phyloP scores from a whole-genome alignment of 2,888 invertebrate genomes.

The Hirudinaria manillensis region DNA sequence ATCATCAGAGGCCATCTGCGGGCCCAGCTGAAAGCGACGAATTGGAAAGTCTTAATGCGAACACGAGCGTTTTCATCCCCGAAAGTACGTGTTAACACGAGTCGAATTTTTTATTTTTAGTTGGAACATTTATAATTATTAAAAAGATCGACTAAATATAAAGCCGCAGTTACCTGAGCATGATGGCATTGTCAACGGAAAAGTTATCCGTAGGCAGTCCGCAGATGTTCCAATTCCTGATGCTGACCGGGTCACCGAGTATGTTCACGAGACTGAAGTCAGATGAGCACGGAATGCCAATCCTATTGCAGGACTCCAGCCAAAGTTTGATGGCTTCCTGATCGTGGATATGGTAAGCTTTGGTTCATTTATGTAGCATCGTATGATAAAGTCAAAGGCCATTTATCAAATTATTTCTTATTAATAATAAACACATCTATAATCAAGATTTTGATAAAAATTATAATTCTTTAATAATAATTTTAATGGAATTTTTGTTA shows the following conservation, averaged over 20 bases:
- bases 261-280: conserved; percentile 66
- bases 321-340: conserved; percentile 63
- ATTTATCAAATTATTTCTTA: no score
- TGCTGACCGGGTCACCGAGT: conserved; percentile 55
- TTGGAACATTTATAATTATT: no score
- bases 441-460: background rate
- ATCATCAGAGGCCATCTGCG: conserved; percentile 55
- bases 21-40: conserved; percentile 49
- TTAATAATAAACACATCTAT: no score
- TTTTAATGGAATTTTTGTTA: conserved; percentile 34
- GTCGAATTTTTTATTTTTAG: no score
- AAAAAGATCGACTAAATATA: no score
- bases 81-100: no score
- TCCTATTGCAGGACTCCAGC: conserved; percentile 59
- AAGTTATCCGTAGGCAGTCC: conserved; percentile 56
- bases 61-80: no score
- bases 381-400: no score
- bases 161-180: conserved; percentile 48
- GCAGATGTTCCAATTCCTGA: conserved; percentile 56
- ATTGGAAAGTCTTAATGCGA: no score
- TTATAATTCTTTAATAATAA: no score
- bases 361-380: conserved; percentile 6
- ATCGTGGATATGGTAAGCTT: conserved; percentile 26
- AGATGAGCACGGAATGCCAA: conserved; percentile 69
- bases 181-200: conserved; percentile 56